Evolutionary conservation across 2,797 vertebrate genomes (phyloP), one percentile per base, ranked within the genome.

Genomic region (Holocentrus rufus): DNA sequence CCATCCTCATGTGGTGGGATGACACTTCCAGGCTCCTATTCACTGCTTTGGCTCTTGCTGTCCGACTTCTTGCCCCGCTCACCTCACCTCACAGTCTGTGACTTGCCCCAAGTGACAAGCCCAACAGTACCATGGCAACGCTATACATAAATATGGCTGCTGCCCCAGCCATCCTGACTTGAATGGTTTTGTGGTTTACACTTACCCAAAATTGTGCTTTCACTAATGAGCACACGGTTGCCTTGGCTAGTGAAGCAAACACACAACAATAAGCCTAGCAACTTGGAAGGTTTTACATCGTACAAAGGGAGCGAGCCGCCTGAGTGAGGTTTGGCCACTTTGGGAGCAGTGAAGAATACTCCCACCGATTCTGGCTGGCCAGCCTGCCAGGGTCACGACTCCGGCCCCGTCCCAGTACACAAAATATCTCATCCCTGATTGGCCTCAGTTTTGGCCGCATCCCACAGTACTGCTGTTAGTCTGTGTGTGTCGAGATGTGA

Each of bases 371-470:
- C 64, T 65, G 73, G 76, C 66, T 20, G 68, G 65, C 57, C 79
- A 85, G 58, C 87, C 83, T 79, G 76, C 64, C 27, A 7, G 59
- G 82, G 79, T 89, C 77, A 0, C 34, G 85, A 83, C 79, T 89
- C 85, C 65, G 15, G 53, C 72, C 69, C 67, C 1, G 27, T 72
- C 73, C 72, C 74, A 54, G 67, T 31, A 34, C 70, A 66, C 44
- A 54, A 46, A 53, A 67, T 59, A 80, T 63, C 72, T 75, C 74
- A 10, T 66, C 63, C 27, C 65, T 22, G 77, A 49, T 70, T 53
- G 68, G 72, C 74, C 44, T 76, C 72, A 7, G 60, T 42, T 70
- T 72, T 85, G 84, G 79, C 74, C 53, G 61, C 10, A 1, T 22
- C 86, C 81, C 78, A 71, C 14, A 15, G 63, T 1, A 8, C 0